A percentile compares a stretch with the other conserved stretches of the same genome.
These are phyloP conservation scores for Leucosticte australis DNA, from an alignment of 2,113 vertebrate genomes.

Conservation along the genomic window DNA sequence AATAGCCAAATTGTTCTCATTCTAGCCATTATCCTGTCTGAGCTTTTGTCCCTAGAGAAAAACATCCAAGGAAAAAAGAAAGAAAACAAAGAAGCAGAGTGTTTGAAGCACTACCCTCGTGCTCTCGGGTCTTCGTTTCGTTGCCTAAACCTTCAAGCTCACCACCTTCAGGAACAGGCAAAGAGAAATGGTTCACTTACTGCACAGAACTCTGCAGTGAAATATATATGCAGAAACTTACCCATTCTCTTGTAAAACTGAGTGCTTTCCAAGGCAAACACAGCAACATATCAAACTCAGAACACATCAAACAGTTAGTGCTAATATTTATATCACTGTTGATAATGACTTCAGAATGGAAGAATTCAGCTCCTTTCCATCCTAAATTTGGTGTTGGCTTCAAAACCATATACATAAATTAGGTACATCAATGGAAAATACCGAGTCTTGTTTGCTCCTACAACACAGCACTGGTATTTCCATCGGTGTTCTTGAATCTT, in stretches of 20 bases:
- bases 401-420: neutral
- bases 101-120: slow-evolving; percentile 23
- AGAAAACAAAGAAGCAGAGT: neutral
- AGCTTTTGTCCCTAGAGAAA: slow-evolving; percentile 26
- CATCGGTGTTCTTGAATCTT: neutral
- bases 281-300: slow-evolving; percentile 58
- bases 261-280: slow-evolving; percentile 34
- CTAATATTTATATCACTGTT: slow-evolving; percentile 60
- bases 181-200: slow-evolving; percentile 58
- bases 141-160: slow-evolving; percentile 49
- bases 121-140: slow-evolving; percentile 24
- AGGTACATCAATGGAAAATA: neutral
- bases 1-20: neutral
- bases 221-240: slow-evolving; percentile 46
- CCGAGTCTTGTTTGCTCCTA: neutral
- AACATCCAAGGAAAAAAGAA: slow-evolving; percentile 21
- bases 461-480: neutral
- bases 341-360: slow-evolving; percentile 56
- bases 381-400: neutral
- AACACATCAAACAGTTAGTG: neutral
- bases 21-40: neutral
- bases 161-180: slow-evolving; percentile 41
- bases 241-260: slow-evolving; percentile 54
- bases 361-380: neutral
- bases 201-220: slow-evolving; percentile 13